Percentiles rank a stretch among this genome's conserved stretches.
Conservation (phyloP, 2,797 vertebrate genomes). For the Eupleurogrammus muticus region DNA sequence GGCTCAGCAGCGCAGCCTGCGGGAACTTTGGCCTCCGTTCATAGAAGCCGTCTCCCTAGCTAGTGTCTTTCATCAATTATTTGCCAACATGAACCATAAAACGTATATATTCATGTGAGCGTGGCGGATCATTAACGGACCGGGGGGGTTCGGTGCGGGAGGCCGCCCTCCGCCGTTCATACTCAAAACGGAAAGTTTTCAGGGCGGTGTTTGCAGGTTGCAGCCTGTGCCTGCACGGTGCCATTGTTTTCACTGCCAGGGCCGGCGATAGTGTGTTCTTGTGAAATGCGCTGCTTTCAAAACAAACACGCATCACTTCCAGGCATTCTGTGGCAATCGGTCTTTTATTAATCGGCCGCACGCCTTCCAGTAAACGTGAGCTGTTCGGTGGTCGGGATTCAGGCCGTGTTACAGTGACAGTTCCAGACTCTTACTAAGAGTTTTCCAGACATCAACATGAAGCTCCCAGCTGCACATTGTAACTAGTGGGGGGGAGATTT, state of each 20-base stretch:
- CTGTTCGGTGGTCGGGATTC: too few species aligned
- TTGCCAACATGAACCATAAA: fast-evolving
- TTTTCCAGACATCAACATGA: too few species aligned
- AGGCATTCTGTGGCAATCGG: background rate
- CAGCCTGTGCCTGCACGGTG: slow-evolving; percentile 3
- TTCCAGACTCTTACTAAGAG: too few species aligned
- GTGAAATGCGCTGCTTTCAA: slow-evolving; percentile 7
- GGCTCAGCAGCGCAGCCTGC: slow-evolving; percentile 21
- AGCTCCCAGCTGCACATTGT: too few species aligned
- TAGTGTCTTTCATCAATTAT: fast-evolving
- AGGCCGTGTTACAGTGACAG: too few species aligned
- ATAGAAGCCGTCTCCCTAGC: background rate
- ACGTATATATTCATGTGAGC: too few species aligned
- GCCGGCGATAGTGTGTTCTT: background rate
- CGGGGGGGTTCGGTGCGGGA: fast-evolving
- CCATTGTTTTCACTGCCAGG: background rate
- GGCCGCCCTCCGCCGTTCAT: fast-evolving
- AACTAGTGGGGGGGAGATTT: too few species aligned
- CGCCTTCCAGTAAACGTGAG: too few species aligned
- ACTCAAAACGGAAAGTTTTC: background rate
- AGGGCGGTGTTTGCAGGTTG: slow-evolving; percentile 14
- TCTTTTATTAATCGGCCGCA: too few species aligned
- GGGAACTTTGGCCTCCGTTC: slow-evolving; percentile 37
- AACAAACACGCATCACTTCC: background rate
- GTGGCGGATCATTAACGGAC: fast-evolving